Evolutionary conservation across 2,113 vertebrate genomes (phyloP), one percentile per base, ranked within the genome.

Genomic region (Nasalis larvatus): DNA sequence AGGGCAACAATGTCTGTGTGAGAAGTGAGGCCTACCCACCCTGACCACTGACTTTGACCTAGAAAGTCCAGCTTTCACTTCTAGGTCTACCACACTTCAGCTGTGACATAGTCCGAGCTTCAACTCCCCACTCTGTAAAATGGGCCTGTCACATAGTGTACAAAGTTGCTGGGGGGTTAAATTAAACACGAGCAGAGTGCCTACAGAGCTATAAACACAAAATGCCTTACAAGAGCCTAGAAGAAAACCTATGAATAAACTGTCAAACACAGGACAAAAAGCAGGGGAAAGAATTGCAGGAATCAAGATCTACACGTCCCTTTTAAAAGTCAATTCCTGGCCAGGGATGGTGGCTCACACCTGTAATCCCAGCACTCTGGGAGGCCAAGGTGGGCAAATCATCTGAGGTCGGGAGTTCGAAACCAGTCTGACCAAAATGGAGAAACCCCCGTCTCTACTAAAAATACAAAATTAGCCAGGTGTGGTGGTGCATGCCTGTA

Each of bases 1-100:
- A 13, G 18, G 12, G 0, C 68, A 16, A 8, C 7, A 8, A 18
- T 4, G 13, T 14, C 52, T 12, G 3, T 0, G 4, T 0, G 6
- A 54, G 4, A 23, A 35, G 21, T 11, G 21, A 27, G 21, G 20
- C 23, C 42, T 35, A 16, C 4, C 12, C 8, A 3, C 27, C 40
- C 7, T 6, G 18, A 4, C 25, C 18, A 25, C 8, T 16, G 45
- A 13, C 8, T 56, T 68, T 0, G 25, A 37, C n/a, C 30, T 2
- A 0, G 30, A 54, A 66, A 60, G n/a, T 56, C 18, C 45, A 71
- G 77, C 42, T 63, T 58, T 10, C 27, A 9, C 16, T 20, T n/a
- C 56, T 7, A 27, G 87, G 76, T 7, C 47, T 35, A 56, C 37
- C 35, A 18, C 6, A 18, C 69, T 40, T 60, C 77, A 49, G 21